Evolutionary conservation across 2,888 invertebrate genomes (phyloP).

Genomic region (Cheilosia impressa): DNA sequence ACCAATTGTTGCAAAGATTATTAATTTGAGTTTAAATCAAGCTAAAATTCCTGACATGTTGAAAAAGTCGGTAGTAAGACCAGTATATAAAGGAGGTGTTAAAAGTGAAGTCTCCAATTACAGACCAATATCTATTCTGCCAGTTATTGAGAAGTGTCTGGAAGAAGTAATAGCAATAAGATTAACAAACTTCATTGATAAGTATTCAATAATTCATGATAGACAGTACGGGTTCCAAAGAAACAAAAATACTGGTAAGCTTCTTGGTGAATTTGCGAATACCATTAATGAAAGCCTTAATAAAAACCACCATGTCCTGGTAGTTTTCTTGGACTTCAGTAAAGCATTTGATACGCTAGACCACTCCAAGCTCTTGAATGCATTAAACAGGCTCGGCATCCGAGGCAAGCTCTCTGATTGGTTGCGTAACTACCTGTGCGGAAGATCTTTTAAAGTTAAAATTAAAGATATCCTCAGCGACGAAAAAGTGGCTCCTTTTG

Average conservation of each 20-base stretch:
- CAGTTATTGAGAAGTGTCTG: constrained; percentile 9
- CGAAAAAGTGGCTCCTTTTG: no score
- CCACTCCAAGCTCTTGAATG: background rate
- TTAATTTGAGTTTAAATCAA: background rate
- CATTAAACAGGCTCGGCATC: background rate
- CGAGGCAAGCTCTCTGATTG: background rate
- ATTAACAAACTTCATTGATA: constrained; percentile 5
- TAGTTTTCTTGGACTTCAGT: constrained; percentile 12
- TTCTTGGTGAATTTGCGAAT: constrained; percentile 14
- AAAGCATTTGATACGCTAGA: constrained; percentile 11
- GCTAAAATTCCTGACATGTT: background rate
- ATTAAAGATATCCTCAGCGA: no score
- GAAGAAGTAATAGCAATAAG: constrained; percentile 7
- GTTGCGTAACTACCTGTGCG: background rate
- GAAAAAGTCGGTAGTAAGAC: background rate
- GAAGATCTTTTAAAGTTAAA: no score
- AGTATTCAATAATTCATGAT: background rate
- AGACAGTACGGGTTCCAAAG: constrained; percentile 35
- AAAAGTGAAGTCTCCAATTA: background rate
- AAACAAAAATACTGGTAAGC: constrained; percentile 30
- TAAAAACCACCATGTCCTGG: constrained; percentile 1
- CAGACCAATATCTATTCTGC: background rate
- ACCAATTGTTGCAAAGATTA: background rate
- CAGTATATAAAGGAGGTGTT: background rate
- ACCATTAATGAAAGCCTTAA: constrained; percentile 14